phyloP scores from a whole-genome alignment of 2,113 vertebrate species.

The Brachypteracias leptosomus region DNA sequence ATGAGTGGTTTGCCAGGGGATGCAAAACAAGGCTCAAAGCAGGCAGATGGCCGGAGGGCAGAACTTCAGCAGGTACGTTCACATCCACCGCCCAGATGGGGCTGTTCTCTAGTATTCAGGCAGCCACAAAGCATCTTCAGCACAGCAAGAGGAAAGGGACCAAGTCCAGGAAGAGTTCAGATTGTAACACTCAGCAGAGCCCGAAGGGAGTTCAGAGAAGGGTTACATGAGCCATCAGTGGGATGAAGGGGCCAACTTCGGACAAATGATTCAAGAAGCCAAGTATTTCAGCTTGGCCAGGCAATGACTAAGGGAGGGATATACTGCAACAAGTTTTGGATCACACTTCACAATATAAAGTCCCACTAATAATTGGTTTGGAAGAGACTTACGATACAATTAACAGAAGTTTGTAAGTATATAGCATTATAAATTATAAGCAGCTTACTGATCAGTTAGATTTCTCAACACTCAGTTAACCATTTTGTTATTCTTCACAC shows the following conservation, averaged over 20 bases:
- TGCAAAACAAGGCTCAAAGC: constrained; percentile 16
- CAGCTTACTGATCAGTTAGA: neutral
- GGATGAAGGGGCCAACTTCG: neutral
- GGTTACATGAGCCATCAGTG: constrained; percentile 28
- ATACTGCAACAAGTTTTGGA: neutral
- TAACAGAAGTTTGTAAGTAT: neutral
- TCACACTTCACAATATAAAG: constrained; percentile 19
- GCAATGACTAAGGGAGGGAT: constrained; percentile 30
- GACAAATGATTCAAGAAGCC: constrained; percentile 54
- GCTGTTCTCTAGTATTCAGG: neutral
- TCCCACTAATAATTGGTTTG: neutral
- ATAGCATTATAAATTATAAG: neutral
- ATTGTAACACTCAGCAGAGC: constrained; percentile 39
- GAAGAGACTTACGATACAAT: neutral
- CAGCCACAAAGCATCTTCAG: neutral
- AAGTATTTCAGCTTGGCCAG: constrained; percentile 55
- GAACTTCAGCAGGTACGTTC: neutral
- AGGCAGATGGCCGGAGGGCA: neutral
- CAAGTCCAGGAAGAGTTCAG: constrained; percentile 42
- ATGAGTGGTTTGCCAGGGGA: neutral
- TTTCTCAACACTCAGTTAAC: neutral
- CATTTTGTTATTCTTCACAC: neutral
- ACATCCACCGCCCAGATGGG: neutral
- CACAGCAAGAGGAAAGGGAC: neutral
- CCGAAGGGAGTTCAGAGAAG: constrained; percentile 59